phyloP scores from a whole-genome alignment of 1,140 invertebrate species.

The Tetranychus cinnabarinus region DNA sequence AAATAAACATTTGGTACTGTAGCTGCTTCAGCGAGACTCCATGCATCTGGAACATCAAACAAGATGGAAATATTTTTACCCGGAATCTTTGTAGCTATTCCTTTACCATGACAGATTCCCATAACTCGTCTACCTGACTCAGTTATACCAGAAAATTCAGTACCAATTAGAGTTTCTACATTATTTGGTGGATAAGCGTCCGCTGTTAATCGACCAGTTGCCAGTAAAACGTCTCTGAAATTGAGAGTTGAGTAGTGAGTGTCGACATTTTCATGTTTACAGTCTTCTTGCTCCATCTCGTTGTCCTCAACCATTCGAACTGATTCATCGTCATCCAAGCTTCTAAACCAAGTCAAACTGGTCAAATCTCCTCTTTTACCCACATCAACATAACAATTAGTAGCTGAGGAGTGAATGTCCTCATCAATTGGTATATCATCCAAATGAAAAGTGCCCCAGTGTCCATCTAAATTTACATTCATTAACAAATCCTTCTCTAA shows the following conservation, averaged over 20 bases:
- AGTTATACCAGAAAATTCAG: slow-evolving; percentile 72
- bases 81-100: slow-evolving; percentile 58
- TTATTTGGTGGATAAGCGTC: slow-evolving; percentile 19
- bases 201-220: not conserved
- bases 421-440: slow-evolving; percentile 33
- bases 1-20: slow-evolving; percentile 79
- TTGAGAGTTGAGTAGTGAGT: slow-evolving; percentile 75
- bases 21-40: slow-evolving; percentile 70
- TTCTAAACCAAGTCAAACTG: slow-evolving; percentile 74
- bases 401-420: slow-evolving; percentile 4
- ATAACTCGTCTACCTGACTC: slow-evolving; percentile 51
- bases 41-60: slow-evolving; percentile 69
- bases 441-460: not conserved
- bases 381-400: slow-evolving; percentile 52
- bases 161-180: slow-evolving; percentile 35
- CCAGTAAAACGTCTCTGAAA: slow-evolving; percentile 78
- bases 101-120: slow-evolving; percentile 71
- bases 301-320: slow-evolving; percentile 18
- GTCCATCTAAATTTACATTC: slow-evolving; percentile 43
- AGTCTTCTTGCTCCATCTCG: not conserved
- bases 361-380: slow-evolving; percentile 59
- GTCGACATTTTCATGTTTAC: slow-evolving; percentile 43
- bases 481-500: slow-evolving; percentile 42
- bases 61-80: slow-evolving; percentile 25
- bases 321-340: slow-evolving; percentile 19